Evolutionary conservation across 2,888 invertebrate species (phyloP).

Genomic region (Chrysodeixis includens): DNA sequence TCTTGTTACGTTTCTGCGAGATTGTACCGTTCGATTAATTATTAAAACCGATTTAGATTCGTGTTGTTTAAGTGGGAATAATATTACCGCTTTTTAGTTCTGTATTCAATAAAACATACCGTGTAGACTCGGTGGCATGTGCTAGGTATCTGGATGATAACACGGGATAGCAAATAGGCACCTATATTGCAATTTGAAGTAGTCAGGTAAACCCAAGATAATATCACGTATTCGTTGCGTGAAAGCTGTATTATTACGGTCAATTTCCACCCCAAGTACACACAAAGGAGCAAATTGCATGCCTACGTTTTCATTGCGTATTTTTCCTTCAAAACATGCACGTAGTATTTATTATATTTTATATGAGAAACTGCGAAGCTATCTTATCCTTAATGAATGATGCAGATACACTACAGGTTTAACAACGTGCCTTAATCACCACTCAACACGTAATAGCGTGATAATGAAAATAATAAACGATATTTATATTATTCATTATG

Average conservation of each 20-base stretch:
- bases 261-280: neutral
- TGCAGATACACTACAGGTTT: neutral
- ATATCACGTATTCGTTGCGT: neutral
- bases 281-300: neutral
- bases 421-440: slow-evolving; percentile 8
- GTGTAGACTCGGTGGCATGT: too few relatives aligned
- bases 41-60: too few relatives aligned
- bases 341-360: neutral
- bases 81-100: neutral
- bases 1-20: neutral
- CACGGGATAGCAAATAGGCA: neutral
- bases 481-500: slow-evolving; percentile 20
- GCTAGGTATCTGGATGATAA: neutral
- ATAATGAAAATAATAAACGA: slow-evolving; percentile 14
- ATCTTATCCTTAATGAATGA: neutral
- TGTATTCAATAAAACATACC: neutral
- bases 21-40: neutral
- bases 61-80: too few relatives aligned
- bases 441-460: slow-evolving; percentile 4
- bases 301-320: neutral
- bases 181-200: too few relatives aligned
- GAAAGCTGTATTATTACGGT: neutral
- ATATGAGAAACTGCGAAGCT: neutral
- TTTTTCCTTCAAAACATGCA: neutral
- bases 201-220: neutral